Percentiles rank a stretch among this genome's conserved stretches.
Evolutionary conservation across 2,888 invertebrate species (phyloP).

Genomic region (Miltochrista miniata): DNA sequence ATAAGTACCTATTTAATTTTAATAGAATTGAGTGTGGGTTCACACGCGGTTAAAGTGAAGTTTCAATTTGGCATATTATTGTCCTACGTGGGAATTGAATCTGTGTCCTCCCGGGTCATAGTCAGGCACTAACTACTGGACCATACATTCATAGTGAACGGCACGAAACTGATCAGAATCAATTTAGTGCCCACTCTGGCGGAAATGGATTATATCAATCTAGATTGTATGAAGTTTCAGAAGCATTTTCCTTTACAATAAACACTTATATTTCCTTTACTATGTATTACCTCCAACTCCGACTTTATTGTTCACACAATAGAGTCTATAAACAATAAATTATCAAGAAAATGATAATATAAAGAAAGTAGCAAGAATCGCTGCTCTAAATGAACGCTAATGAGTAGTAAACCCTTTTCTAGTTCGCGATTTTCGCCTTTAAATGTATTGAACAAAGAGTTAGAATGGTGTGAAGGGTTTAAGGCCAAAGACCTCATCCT

Average conservation of each 20-base stretch:
- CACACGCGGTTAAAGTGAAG: no score
- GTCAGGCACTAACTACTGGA: no score
- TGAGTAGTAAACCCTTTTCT: slow-evolving; percentile 23
- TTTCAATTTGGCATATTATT: no score
- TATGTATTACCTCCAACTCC: neutral
- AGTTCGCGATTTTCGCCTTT: slow-evolving; percentile 30
- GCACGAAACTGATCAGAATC: no score
- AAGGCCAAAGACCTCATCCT: slow-evolving; percentile 52
- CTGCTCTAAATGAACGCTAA: slow-evolving; percentile 44
- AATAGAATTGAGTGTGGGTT: no score
- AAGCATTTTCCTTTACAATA: neutral
- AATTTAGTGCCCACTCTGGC: no score
- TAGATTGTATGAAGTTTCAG: neutral
- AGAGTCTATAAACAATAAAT: slow-evolving; percentile 1
- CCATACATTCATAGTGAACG: no score
- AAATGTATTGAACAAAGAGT: slow-evolving; percentile 25
- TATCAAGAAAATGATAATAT: slow-evolving; percentile 20
- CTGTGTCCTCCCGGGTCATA: no score
- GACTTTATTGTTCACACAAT: neutral
- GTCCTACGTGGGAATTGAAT: no score
- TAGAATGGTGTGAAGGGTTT: slow-evolving; percentile 29
- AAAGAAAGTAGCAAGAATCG: slow-evolving; percentile 41
- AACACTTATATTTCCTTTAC: neutral
- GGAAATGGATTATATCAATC: no score
- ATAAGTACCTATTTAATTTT: no score